Conservation (phyloP, 2,888 invertebrate genomes). For the Hirtodrosophila trivittata region DNA sequence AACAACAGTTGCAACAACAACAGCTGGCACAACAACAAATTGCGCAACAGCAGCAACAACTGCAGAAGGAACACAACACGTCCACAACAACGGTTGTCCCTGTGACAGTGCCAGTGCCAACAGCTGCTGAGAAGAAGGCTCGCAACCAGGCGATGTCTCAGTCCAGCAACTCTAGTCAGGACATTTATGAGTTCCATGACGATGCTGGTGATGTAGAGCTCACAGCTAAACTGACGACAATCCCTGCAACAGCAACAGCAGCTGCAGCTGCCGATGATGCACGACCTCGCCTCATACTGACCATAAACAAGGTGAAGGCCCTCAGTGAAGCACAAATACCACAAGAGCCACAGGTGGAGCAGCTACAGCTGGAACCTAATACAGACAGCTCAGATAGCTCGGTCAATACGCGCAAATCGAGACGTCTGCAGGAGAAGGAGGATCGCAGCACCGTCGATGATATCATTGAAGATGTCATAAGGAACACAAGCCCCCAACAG, state of each 20-base stretch:
- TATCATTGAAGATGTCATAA: conserved; percentile 94
- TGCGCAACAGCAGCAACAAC: conserved; percentile 24
- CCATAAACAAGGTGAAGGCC: conserved; percentile 89
- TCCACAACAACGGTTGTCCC: conserved; percentile 13
- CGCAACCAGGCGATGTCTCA: conserved; percentile 69
- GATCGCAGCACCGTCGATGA: conserved; percentile 93
- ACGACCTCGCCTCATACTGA: conserved; percentile 91
- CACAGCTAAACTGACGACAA: conserved; percentile 57
- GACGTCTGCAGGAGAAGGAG: conserved; percentile 89
- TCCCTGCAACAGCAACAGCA: conserved; percentile 24
- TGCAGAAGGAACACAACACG: conserved; percentile 26
- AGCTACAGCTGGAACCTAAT: conserved; percentile 75
- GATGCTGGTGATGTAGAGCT: conserved; percentile 91
- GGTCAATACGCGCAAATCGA: conserved; percentile 90
- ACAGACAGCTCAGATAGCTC: conserved; percentile 74
- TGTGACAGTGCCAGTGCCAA: conserved; percentile 43
- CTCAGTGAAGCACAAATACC: conserved; percentile 56
- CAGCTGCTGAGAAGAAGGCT: conserved; percentile 82
- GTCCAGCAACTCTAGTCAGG: conserved; percentile 84
- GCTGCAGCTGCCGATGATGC: conserved; percentile 56
- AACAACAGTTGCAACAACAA: conserved; percentile 70
- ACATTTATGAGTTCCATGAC: conserved; percentile 95
- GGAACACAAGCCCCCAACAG: conserved; percentile 85
- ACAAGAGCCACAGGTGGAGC: conserved; percentile 14
- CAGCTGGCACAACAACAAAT: conserved; percentile 49